These are phyloP conservation scores for Brenthis daphne DNA, from an alignment of 2,888 invertebrate species.

Conservation along the genomic window DNA sequence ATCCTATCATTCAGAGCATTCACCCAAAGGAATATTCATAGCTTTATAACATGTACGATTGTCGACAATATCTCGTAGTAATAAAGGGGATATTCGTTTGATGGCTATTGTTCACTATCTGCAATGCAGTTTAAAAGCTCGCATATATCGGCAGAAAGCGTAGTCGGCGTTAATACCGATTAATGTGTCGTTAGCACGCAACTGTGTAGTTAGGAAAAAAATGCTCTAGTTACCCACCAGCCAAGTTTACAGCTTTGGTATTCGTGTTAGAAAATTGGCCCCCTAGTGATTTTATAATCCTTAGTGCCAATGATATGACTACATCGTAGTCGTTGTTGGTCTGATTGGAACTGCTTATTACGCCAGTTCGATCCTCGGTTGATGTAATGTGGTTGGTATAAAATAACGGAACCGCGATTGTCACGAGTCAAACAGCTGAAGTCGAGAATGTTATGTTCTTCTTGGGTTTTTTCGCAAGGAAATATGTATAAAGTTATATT, in stretches of 20 bases:
- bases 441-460: no score
- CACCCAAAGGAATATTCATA: constrained; percentile 40
- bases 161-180: constrained; percentile 64
- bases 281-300: no score
- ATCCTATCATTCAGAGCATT: constrained; percentile 36
- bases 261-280: constrained; percentile 2
- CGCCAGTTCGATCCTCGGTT: no score
- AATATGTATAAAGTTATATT: no score
- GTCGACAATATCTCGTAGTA: constrained; percentile 35
- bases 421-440: no score
- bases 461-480: no score
- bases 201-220: constrained; percentile 62
- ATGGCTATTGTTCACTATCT: constrained; percentile 43
- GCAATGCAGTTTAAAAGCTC: constrained; percentile 61
- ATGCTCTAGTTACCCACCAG: constrained; percentile 41
- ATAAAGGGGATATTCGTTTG: constrained; percentile 41
- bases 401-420: no score
- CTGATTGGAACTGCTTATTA: no score
- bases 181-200: constrained; percentile 67
- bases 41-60: constrained; percentile 32
- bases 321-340: no score
- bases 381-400: no score
- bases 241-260: constrained; percentile 26
- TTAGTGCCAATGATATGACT: no score
- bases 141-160: constrained; percentile 59